Evolutionary conservation across 1,140 invertebrate species (phyloP).

Genomic region (Drosophila repletoides): DNA sequence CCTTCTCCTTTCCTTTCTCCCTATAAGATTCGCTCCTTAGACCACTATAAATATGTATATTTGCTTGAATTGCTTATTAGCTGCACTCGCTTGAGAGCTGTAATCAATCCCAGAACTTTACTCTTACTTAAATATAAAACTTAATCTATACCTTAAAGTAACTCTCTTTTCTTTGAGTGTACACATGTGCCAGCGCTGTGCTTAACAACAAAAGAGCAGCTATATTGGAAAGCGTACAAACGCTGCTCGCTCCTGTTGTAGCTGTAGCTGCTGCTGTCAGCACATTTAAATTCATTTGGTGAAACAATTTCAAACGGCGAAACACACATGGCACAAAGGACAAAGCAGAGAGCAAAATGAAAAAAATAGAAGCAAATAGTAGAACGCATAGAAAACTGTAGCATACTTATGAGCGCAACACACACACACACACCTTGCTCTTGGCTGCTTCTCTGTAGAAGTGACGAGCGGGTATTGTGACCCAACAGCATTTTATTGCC

Average conservation of each 20-base stretch:
- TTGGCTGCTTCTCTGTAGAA: too few relatives aligned
- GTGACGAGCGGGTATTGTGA: too few relatives aligned
- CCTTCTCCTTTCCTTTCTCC: too few relatives aligned
- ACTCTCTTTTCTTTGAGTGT: too few relatives aligned
- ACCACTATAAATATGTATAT: too few relatives aligned
- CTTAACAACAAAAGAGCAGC: slow-evolving; percentile 43
- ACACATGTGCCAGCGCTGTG: slow-evolving; percentile 5
- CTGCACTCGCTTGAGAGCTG: too few relatives aligned
- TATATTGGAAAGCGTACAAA: slow-evolving; percentile 65
- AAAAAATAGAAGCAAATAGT: neutral
- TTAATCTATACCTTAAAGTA: too few relatives aligned
- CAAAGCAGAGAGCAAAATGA: slow-evolving; percentile 7
- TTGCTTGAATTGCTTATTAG: too few relatives aligned
- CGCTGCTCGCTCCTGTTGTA: neutral
- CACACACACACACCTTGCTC: slow-evolving; percentile 60
- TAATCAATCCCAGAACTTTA: too few relatives aligned
- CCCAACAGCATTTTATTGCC: slow-evolving; percentile 67
- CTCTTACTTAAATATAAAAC: too few relatives aligned
- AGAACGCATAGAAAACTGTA: slow-evolving; percentile 48
- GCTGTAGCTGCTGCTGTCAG: slow-evolving; percentile 46
- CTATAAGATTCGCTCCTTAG: too few relatives aligned
- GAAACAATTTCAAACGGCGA: slow-evolving; percentile 63
- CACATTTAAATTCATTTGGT: slow-evolving; percentile 76
- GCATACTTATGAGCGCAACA: slow-evolving; percentile 67
- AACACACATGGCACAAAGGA: slow-evolving; percentile 23